Percentiles rank a stretch among this genome's conserved stretches.
Evolutionary conservation across 1,140 invertebrate genomes (phyloP).

Genomic region (Pseudomyrmex cubaensis): DNA sequence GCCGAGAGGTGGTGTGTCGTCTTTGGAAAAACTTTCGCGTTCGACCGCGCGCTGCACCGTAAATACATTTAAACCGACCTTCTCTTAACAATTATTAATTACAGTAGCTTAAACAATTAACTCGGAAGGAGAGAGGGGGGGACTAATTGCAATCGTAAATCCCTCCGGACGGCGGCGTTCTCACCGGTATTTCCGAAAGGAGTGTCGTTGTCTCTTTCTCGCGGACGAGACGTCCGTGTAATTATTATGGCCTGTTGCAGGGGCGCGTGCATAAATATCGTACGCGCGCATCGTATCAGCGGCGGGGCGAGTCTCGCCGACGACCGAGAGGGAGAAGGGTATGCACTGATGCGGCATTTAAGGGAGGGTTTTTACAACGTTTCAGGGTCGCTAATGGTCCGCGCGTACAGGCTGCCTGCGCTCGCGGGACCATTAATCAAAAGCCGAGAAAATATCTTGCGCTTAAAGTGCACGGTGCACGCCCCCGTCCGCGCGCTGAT

Average conservation of each 20-base stretch:
- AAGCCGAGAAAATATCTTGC: slow-evolving; percentile 65
- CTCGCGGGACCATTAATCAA: slow-evolving; percentile 69
- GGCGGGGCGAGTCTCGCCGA: too few species aligned
- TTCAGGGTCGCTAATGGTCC: slow-evolving; percentile 64
- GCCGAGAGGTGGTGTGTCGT: too few species aligned
- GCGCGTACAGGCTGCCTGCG: slow-evolving; percentile 37
- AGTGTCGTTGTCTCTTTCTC: slow-evolving; percentile 9
- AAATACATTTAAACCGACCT: slow-evolving; percentile 31
- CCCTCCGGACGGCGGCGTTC: slow-evolving; percentile 21
- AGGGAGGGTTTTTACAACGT: slow-evolving; percentile 49
- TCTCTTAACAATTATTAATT: slow-evolving; percentile 52
- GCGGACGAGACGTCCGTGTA: slow-evolving; percentile 19
- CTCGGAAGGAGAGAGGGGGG: neutral
- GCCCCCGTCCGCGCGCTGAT: slow-evolving; percentile 39
- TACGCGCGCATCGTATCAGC: slow-evolving; percentile 10
- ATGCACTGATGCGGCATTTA: slow-evolving; percentile 34
- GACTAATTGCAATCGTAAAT: slow-evolving; percentile 59
- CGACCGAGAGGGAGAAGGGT: neutral
- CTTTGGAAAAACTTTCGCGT: slow-evolving; percentile 28
- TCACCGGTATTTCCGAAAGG: slow-evolving; percentile 42
- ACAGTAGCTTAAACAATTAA: slow-evolving; percentile 54
- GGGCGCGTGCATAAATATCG: slow-evolving; percentile 17
- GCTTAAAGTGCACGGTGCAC: slow-evolving; percentile 63
- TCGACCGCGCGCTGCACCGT: neutral
- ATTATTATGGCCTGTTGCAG: slow-evolving; percentile 57